Evolutionary conservation across 35 echinoderm and acorn worm genomes (phyloP), one percentile per base, ranked within the genome.

Genomic region (Heliocidaris tuberculata): DNA sequence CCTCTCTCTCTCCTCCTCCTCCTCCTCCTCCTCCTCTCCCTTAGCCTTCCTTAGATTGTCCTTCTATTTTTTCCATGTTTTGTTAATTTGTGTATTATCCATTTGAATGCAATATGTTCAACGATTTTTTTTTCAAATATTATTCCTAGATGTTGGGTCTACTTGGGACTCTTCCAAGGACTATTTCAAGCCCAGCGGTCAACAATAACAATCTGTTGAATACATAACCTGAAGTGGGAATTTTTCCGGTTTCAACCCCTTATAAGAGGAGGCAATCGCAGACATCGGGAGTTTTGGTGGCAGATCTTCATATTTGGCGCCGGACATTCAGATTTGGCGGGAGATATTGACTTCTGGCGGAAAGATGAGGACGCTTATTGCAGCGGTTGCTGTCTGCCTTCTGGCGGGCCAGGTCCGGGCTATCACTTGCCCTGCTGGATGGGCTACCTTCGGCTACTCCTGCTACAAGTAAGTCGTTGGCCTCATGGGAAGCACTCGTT

Each of bases 391-490:
- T 19, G 87, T 89, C 31, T 89, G 87, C 32, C 31, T 89, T 48
- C 29, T 47, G 47, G 29, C 31, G 87, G 87, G 31, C 4, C 12
- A 32, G 47, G 31, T 31, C 29, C 87, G 31, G 87, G 87, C 87
- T 24, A 31, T 48, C 31, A 47, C 47, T 7, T 89, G 87, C 47
- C 87, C 87, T 0, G 31, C 87, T 5, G 87, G 87, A 47, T 89
- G 87, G 87, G 31, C 87, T 27, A 89, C 31, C 31, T 89, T 89
- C 47, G 87, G 87, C 47, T 47, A 32, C 31, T 89, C 87, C 2
- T 89, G 87, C 29, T 89, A 89, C 87, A 32, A 89, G 87, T 89
- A 48, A 89, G 87, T 89, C 35, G 35, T 42, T 42, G 35, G 35
- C 60, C 17, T 42, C 35, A 42, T 42, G 35, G 35, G 35, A 42